Evolutionary conservation across 2,888 invertebrate genomes (phyloP), one percentile per base, ranked within the genome.

Genomic region (Dusona sp.): DNA sequence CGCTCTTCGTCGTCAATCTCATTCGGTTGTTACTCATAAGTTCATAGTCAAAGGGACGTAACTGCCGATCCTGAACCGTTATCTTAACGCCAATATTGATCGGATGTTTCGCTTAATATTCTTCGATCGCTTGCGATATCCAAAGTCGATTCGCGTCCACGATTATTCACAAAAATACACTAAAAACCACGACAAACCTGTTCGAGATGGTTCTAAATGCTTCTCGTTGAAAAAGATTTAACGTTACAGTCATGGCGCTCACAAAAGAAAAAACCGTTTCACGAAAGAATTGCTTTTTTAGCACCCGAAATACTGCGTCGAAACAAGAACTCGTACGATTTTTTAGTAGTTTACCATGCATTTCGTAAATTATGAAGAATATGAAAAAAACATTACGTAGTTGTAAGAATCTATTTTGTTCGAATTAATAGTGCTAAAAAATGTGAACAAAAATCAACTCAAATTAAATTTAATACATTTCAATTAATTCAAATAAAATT

Each of bases 1-100:
- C 42, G 54, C 65, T 70, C 65, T 70, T 68, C 45, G 75, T 70
- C 79, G 38, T 70, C 77, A 54, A 65, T 77, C 68, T 67, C 75
- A 25, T 33, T 75, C 74, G 33, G 68, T 22, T 22, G 42, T 68
- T 74, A 42, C 33, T 29, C 33, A 29, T 29, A 25, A 25, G 57
- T 45, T 70, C 7, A 48, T 19, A 25, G 1, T 3, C 33, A 48
- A 48, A 72, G 29, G n/a, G 48, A 8, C 48, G 72, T 29, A 48
- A 72, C 48, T 51, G 2, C 29, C 8, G 4, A 13, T 0, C 8
- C 36, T 6, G 11, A 29, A 33, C 2, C 13, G 2, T 4, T 1
- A 36, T 54, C 13, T 36, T 13, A 13, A 4, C n/a, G 73, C 48
- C 54, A 25, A 25, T 33, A 36, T 3, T 11, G 19, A 22, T 36